Conservation (phyloP, 2,113 vertebrate genomes). For the Sturnira hondurensis region DNA sequence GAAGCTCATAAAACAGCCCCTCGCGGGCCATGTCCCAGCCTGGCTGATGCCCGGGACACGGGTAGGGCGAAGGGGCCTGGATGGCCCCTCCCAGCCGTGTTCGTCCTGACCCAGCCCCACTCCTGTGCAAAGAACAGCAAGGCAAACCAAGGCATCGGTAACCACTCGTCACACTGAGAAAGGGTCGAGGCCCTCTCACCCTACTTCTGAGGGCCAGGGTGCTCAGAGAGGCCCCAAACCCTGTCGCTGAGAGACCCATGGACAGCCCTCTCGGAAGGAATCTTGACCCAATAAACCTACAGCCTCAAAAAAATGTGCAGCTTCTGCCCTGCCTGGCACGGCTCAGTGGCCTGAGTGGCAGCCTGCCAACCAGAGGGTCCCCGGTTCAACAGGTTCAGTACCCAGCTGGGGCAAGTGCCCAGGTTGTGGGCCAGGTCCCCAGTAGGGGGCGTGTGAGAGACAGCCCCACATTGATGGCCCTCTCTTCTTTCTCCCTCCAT, state of each 20-base stretch:
- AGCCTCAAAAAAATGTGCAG: background rate
- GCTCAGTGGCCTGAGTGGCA: too few species aligned
- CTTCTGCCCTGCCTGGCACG: background rate
- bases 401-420: too few species aligned
- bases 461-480: too few species aligned
- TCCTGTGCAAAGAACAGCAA: background rate
- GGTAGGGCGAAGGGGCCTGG: conserved; percentile 49
- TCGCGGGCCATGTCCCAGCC: background rate
- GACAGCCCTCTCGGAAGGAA: background rate
- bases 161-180: background rate
- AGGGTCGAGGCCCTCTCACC: background rate
- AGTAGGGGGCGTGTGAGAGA: too few species aligned
- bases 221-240: too few species aligned
- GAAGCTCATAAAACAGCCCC: background rate
- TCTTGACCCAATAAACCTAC: background rate
- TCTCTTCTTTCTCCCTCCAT: too few species aligned
- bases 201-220: background rate
- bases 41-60: background rate
- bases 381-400: too few species aligned
- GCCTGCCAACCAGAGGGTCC: too few species aligned
- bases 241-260: background rate
- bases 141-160: background rate
- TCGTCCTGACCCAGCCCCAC: background rate
- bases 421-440: too few species aligned
- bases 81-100: conserved; percentile 24